These are phyloP conservation scores for Glossophaga mutica DNA, from an alignment of 2,797 vertebrate genomes.

Conservation along the genomic window DNA sequence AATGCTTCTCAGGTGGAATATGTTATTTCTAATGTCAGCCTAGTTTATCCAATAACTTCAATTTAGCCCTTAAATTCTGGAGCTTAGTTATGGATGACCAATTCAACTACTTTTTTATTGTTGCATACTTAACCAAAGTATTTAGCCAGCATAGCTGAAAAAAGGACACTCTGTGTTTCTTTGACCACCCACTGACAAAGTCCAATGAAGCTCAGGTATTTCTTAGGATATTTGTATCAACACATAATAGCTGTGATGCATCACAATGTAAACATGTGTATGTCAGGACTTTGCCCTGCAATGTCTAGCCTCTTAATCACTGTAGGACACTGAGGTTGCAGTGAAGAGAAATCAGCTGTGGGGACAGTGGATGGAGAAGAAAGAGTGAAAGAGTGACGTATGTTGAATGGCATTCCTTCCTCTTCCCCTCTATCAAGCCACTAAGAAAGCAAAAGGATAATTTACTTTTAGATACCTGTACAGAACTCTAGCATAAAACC, in stretches of 20 bases:
- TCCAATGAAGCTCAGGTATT: slow-evolving; percentile 68
- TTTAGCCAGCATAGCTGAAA: slow-evolving; percentile 43
- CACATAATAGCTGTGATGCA: slow-evolving; percentile 25
- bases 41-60: slow-evolving; percentile 66
- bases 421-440: not conserved
- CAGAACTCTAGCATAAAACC: not conserved
- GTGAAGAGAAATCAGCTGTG: not conserved
- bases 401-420: not conserved
- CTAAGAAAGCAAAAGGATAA: slow-evolving; percentile 14
- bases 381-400: not conserved
- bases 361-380: not conserved
- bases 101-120: slow-evolving; percentile 46
- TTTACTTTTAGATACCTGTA: not conserved
- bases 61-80: slow-evolving; percentile 24
- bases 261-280: slow-evolving; percentile 21
- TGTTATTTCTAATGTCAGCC: slow-evolving; percentile 41
- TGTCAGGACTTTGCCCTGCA: slow-evolving; percentile 42
- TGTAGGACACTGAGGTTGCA: not conserved
- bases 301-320: not conserved
- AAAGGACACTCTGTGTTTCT: slow-evolving; percentile 36
- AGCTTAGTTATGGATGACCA: slow-evolving; percentile 61
- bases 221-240: slow-evolving; percentile 58
- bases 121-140: slow-evolving; percentile 45
- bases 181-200: slow-evolving; percentile 51
- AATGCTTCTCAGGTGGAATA: not conserved